Conservation (phyloP, 1,140 invertebrate species). For the Globodera ellingtonae region DNA sequence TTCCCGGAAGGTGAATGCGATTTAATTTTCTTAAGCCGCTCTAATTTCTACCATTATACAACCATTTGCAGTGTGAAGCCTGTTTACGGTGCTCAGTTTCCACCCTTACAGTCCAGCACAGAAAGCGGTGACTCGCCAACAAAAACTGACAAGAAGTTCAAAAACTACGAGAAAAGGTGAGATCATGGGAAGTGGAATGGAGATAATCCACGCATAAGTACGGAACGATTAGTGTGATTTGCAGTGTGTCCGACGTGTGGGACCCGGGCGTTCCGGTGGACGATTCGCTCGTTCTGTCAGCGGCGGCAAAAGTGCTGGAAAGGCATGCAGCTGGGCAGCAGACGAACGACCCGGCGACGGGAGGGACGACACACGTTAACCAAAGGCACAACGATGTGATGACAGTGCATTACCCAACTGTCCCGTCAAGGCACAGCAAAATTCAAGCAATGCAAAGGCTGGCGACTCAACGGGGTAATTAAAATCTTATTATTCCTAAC, state of each 20-base stretch:
- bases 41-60: constrained; percentile 10
- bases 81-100: constrained; percentile 56
- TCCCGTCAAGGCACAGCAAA: constrained; percentile 52
- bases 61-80: constrained; percentile 51
- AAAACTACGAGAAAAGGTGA: constrained; percentile 55
- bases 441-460: constrained; percentile 55
- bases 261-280: constrained; percentile 50
- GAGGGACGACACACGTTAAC: not conserved
- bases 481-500: not conserved
- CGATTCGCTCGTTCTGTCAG: constrained; percentile 44
- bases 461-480: constrained; percentile 51
- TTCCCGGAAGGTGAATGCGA: constrained; percentile 45
- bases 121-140: constrained; percentile 14
- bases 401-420: constrained; percentile 50
- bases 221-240: not conserved
- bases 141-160: constrained; percentile 50
- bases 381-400: constrained; percentile 37
- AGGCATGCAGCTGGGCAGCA: constrained; percentile 42
- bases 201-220: not conserved
- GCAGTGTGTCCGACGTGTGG: constrained; percentile 60
- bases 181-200: no score
- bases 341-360: not conserved
- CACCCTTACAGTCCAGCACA: constrained; percentile 39
- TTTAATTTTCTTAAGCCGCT: not conserved
- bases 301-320: constrained; percentile 53